Evolutionary conservation across 2,888 invertebrate species (phyloP).

Genomic region (Thera obeliscata): DNA sequence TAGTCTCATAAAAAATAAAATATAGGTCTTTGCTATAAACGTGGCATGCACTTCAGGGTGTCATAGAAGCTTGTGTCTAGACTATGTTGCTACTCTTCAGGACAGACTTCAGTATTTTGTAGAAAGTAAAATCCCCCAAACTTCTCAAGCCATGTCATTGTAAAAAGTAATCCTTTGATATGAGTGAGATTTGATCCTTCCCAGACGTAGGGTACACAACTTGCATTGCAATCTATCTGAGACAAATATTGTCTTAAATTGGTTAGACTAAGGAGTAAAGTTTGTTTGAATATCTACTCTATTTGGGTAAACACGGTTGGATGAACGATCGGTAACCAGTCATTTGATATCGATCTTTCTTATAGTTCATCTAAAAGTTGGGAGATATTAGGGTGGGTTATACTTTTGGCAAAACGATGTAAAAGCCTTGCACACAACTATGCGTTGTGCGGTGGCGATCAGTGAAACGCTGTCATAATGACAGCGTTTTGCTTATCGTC

Average conservation of each 20-base stretch:
- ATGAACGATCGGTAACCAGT: slow-evolving; percentile 28
- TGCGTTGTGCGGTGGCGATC: too few relatives aligned
- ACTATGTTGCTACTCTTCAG: slow-evolving; percentile 47
- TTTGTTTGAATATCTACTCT: slow-evolving; percentile 49
- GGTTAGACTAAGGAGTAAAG: slow-evolving; percentile 43
- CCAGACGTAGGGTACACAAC: slow-evolving; percentile 37
- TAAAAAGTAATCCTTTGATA: slow-evolving; percentile 49
- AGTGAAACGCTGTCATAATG: too few relatives aligned
- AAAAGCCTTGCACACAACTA: too few relatives aligned
- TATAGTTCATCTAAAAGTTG: not conserved
- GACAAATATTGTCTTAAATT: slow-evolving; percentile 55
- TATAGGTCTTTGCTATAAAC: slow-evolving; percentile 40
- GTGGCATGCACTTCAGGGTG: slow-evolving; percentile 40
- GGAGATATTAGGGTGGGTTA: not conserved
- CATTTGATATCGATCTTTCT: slow-evolving; percentile 22
- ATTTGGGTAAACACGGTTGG: slow-evolving; percentile 47
- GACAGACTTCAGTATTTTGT: slow-evolving; percentile 47
- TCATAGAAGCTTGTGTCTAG: slow-evolving; percentile 50
- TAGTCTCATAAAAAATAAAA: slow-evolving; percentile 40
- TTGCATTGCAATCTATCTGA: slow-evolving; percentile 44
- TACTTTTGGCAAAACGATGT: not conserved
- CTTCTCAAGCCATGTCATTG: slow-evolving; percentile 43
- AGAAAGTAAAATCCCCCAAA: slow-evolving; percentile 41
- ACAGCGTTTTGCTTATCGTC: too few relatives aligned
- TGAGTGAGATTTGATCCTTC: slow-evolving; percentile 48